Evolutionary conservation across 2,797 vertebrate genomes (phyloP).

Genomic region (Acrossocheilus fasciatus): DNA sequence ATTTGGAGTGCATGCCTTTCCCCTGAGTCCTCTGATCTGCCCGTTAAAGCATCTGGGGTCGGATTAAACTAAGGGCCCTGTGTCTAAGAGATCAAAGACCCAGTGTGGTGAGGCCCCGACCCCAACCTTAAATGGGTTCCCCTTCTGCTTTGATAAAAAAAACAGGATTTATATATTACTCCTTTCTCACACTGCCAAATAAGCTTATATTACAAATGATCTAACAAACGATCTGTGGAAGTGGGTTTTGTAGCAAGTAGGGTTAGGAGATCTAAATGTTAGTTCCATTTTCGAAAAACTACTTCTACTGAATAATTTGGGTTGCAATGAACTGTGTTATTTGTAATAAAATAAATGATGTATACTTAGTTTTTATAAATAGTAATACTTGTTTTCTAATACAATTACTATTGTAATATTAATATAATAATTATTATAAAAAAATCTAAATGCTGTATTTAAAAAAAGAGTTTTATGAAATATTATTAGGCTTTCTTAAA

Average conservation of each 20-base stretch:
- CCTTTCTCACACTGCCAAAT: slow-evolving; percentile 33
- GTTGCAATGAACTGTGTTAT: not conserved
- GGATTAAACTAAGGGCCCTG: slow-evolving; percentile 69
- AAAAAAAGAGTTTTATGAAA: not conserved
- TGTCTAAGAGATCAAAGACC: slow-evolving; percentile 58
- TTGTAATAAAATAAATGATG: not conserved
- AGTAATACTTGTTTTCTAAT: not conserved
- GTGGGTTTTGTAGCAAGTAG: not conserved
- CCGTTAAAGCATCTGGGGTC: slow-evolving; percentile 74
- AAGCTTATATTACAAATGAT: not conserved
- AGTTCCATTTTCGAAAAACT: not conserved
- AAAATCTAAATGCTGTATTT: not conserved
- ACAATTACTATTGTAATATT: not conserved
- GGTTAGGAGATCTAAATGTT: not conserved
- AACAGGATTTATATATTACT: slow-evolving; percentile 28
- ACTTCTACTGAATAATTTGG: not conserved
- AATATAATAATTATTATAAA: not conserved
- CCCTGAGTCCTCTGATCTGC: slow-evolving; percentile 76
- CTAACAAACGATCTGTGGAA: not conserved
- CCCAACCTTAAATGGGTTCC: slow-evolving; percentile 51
- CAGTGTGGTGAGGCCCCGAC: slow-evolving; percentile 68
- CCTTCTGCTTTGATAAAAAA: slow-evolving; percentile 28
- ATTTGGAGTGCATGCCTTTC: slow-evolving; percentile 71
- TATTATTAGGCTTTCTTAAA: not conserved
- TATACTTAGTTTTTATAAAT: not conserved